A percentile compares a stretch with the other conserved stretches of the same genome.
Evolutionary conservation across 2,113 vertebrate species (phyloP).

Genomic region (Cyprinodon tularosa): DNA sequence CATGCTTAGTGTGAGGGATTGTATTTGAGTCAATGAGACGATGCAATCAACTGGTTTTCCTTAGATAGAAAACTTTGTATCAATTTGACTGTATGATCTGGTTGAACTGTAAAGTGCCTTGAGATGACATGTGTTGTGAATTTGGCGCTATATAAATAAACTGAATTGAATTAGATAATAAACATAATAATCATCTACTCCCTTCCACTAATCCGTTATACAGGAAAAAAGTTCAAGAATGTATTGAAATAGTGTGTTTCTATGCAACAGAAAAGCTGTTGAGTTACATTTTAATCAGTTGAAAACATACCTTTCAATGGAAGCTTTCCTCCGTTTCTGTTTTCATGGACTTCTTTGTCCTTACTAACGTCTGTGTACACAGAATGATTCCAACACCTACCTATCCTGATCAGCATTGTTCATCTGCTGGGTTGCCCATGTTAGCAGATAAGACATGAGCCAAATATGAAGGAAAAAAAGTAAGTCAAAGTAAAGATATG

Average conservation of each 20-base stretch:
- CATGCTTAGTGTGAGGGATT: too few relatives aligned
- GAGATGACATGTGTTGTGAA: too few relatives aligned
- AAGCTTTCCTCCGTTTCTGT: background rate
- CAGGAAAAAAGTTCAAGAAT: background rate
- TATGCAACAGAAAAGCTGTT: background rate
- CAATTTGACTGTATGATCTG: too few relatives aligned
- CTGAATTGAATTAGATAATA: background rate
- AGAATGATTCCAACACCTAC: background rate
- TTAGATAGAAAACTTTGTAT: too few relatives aligned
- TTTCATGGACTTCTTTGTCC: background rate
- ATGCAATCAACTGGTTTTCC: too few relatives aligned
- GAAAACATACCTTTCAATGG: background rate
- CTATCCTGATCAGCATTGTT: background rate
- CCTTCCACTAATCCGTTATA: background rate
- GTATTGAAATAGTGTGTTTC: background rate
- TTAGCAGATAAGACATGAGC: background rate
- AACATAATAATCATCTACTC: background rate
- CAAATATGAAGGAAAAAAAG: background rate
- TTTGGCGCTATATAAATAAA: too few relatives aligned
- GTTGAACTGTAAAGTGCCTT: too few relatives aligned
- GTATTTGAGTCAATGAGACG: too few relatives aligned
- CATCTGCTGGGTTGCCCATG: too few relatives aligned
- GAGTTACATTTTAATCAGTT: background rate
- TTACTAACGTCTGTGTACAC: background rate
- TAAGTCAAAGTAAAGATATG: background rate